A percentile compares a stretch with the other conserved stretches of the same genome.
Conservation (phyloP, 1,140 invertebrate genomes). For the Magallana gigas region DNA sequence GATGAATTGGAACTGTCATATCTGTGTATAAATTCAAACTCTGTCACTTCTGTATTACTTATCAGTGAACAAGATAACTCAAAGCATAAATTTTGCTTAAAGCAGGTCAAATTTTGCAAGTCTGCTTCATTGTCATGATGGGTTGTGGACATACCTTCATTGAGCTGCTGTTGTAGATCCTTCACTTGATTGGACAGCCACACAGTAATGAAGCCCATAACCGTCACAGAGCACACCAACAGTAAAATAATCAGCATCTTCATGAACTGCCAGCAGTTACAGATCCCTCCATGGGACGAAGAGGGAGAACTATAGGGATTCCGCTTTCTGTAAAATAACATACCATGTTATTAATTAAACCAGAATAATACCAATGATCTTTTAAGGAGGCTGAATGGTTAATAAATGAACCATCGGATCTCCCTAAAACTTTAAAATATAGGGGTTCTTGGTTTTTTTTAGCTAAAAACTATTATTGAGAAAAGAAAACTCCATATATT, state of each 20-base stretch:
- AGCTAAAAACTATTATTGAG: too few relatives aligned
- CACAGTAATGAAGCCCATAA: constrained; percentile 54
- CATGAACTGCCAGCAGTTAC: constrained; percentile 50
- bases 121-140: too few relatives aligned
- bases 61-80: background rate
- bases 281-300: constrained; percentile 30
- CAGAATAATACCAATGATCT: too few relatives aligned
- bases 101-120: too few relatives aligned
- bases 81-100: background rate
- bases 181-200: constrained; percentile 53
- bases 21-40: background rate
- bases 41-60: background rate
- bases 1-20: background rate
- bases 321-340: background rate
- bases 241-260: constrained; percentile 49
- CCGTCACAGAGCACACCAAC: constrained; percentile 45
- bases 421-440: too few relatives aligned
- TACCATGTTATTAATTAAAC: too few relatives aligned
- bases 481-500: too few relatives aligned
- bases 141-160: constrained; percentile 34
- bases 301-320: background rate
- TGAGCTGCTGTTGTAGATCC: constrained; percentile 54
- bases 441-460: too few relatives aligned
- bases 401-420: too few relatives aligned
- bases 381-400: too few relatives aligned